Evolutionary conservation across 2,797 vertebrate genomes (phyloP).

Genomic region (Pyrocephalus nanus): DNA sequence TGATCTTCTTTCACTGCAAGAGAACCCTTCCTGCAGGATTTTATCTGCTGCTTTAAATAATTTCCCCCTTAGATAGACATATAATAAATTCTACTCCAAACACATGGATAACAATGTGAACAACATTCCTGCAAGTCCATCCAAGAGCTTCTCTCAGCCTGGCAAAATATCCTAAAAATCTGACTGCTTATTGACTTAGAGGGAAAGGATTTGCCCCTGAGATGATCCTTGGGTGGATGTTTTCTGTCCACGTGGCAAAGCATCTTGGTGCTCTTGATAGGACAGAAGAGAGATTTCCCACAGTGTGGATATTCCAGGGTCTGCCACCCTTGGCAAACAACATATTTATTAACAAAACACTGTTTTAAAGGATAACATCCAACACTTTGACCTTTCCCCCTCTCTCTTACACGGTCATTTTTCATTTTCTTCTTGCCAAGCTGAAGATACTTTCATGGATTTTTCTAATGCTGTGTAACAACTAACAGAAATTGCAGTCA

Average conservation of each 20-base stretch:
- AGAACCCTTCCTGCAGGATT: not conserved
- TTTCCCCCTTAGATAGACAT: not conserved
- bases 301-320: not conserved
- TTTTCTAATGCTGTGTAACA: not conserved
- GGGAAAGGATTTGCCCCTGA: not conserved
- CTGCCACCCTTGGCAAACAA: not conserved
- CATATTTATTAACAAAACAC: constrained; percentile 30
- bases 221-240: not conserved
- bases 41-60: not conserved
- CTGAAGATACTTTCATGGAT: not conserved
- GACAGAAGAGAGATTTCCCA: not conserved
- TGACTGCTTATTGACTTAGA: not conserved
- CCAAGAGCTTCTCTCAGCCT: not conserved
- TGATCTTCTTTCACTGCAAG: not conserved
- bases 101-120: not conserved
- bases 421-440: not conserved
- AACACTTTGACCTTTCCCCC: not conserved
- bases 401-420: not conserved
- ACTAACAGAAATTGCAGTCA: not conserved
- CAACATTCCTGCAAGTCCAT: not conserved
- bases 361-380: not conserved
- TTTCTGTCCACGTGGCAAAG: not conserved
- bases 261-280: not conserved
- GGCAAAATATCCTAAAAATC: not conserved
- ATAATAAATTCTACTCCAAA: not conserved